A percentile compares a stretch with the other conserved stretches of the same genome.
Conservation (phyloP, 2,888 invertebrate genomes). For the Caenorhabditis wallacei region DNA sequence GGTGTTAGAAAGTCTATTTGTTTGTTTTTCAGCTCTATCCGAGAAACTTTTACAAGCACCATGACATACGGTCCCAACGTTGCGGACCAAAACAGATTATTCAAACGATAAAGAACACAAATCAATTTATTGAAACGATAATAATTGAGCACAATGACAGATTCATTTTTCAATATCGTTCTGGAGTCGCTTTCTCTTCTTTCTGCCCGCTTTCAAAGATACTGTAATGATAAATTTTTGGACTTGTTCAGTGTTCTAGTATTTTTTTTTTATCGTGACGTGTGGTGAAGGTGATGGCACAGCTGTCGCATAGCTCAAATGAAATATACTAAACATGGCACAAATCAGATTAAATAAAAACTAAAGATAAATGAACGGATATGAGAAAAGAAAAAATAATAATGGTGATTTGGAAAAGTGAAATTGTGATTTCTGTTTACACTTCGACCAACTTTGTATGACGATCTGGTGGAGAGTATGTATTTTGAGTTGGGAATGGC, state of each 20-base stretch:
- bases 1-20: no score
- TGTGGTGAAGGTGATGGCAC: no score
- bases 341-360: not conserved
- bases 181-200: not conserved
- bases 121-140: no score
- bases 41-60: no score
- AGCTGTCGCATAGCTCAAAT: no score
- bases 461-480: slow-evolving; percentile 64
- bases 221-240: not conserved
- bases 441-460: slow-evolving; percentile 71
- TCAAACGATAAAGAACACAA: no score
- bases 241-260: no score
- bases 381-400: not conserved
- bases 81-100: no score
- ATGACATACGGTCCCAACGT: no score
- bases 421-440: slow-evolving; percentile 11
- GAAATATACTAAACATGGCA: slow-evolving; percentile 2
- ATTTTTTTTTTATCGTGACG: no score
- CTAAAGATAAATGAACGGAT: not conserved
- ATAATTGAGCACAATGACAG: no score
- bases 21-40: no score
- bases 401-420: slow-evolving; percentile 19
- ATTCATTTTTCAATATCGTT: not conserved
- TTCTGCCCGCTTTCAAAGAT: not conserved
- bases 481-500: slow-evolving; percentile 68